phyloP scores from a whole-genome alignment of 30 jellyfish, hydroid and myxozoan genomes.

The Clytia hemisphaerica region DNA sequence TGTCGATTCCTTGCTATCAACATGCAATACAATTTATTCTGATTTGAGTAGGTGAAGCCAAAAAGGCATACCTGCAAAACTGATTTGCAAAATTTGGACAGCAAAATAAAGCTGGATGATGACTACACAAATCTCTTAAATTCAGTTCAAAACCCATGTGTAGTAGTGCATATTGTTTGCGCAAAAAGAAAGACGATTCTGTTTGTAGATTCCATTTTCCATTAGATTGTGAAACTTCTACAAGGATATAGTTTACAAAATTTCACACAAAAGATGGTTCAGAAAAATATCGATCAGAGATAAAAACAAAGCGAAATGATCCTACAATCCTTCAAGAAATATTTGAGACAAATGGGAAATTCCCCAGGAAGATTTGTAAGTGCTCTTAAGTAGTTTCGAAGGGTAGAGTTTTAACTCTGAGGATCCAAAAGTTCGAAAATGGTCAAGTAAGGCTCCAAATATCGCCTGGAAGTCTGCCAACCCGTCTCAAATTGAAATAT shows the following conservation, averaged over 20 bases:
- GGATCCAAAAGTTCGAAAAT: too few species aligned
- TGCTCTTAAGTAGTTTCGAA: too few species aligned
- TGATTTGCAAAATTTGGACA: not conserved
- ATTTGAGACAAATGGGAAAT: too few species aligned
- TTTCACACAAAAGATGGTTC: not conserved
- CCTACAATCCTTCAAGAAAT: too few species aligned
- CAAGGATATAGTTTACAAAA: slow-evolving; percentile 9
- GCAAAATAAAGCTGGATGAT: not conserved
- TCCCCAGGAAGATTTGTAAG: too few species aligned
- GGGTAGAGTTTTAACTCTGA: too few species aligned
- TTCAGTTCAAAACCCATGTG: slow-evolving; percentile 35
- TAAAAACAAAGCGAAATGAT: slow-evolving; percentile 18
- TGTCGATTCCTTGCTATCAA: not conserved
- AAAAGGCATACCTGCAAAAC: slow-evolving; percentile 6
- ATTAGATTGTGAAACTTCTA: not conserved
- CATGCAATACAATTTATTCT: not conserved
- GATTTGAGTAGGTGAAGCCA: slow-evolving; percentile 6
- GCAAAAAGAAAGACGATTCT: not conserved
- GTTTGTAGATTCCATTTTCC: slow-evolving; percentile 24
- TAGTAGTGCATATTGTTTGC: slow-evolving; percentile 11
- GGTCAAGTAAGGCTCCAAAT: too few species aligned
- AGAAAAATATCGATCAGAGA: slow-evolving; percentile 11
- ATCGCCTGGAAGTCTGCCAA: too few species aligned
- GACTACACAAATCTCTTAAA: slow-evolving; percentile 27
- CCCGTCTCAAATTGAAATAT: too few species aligned